Evolutionary conservation across 2,888 invertebrate genomes (phyloP).

Genomic region (Drosophila testacea): DNA sequence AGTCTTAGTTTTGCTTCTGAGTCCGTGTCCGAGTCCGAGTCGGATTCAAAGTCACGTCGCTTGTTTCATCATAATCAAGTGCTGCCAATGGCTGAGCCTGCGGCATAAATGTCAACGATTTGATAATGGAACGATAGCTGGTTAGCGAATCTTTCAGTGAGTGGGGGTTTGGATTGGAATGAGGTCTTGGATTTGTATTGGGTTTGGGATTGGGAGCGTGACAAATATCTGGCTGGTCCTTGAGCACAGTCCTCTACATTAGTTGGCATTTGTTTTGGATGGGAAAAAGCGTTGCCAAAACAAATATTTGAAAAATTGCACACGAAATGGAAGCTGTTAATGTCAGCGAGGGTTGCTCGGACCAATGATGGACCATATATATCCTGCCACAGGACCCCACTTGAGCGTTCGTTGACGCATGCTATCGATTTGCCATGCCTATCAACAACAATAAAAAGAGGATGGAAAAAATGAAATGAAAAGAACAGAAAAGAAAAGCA

Average conservation of each 20-base stretch:
- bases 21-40: conserved; percentile 2
- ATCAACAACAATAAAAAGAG: conserved; percentile 34
- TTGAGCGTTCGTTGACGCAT: conserved; percentile 50
- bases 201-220: conserved; percentile 46
- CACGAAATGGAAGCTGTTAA: conserved; percentile 65
- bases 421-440: conserved; percentile 64
- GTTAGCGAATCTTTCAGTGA: conserved; percentile 6
- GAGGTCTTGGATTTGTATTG: no score
- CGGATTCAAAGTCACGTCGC: conserved; percentile 59
- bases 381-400: conserved; percentile 41
- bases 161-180: background rate
- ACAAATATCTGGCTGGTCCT: conserved; percentile 67
- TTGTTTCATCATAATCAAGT: conserved; percentile 75
- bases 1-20: no score
- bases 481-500: background rate
- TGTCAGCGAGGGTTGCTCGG: conserved; percentile 45
- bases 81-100: conserved; percentile 65
- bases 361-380: conserved; percentile 10
- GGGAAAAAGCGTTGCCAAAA: conserved; percentile 39
- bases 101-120: conserved; percentile 79
- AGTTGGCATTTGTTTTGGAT: conserved; percentile 71
- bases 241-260: conserved; percentile 54
- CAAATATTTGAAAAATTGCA: conserved; percentile 77
- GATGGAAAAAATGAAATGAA: background rate
- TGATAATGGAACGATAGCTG: conserved; percentile 67